Percentiles rank a stretch among this genome's conserved stretches.
These are phyloP conservation scores for Notothenia coriiceps DNA, from an alignment of 2,113 vertebrate genomes.

Conservation along the genomic window DNA sequence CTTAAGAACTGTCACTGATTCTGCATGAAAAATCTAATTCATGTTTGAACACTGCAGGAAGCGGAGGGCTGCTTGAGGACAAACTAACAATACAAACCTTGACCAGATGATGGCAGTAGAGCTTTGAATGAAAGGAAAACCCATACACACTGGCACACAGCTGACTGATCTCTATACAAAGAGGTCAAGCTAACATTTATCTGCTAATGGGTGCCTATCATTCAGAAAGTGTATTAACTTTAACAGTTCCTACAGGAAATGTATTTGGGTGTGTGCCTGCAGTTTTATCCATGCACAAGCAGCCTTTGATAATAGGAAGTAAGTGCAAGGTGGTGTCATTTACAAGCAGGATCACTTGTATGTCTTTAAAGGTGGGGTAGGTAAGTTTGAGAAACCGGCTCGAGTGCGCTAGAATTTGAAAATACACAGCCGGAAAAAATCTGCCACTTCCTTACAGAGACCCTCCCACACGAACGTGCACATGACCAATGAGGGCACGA, in stretches of 20 bases:
- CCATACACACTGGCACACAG: not conserved
- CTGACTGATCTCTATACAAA: not conserved
- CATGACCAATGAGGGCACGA: too few species aligned
- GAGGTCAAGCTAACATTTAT: slow-evolving; percentile 19
- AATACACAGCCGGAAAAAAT: too few species aligned
- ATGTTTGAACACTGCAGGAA: not conserved
- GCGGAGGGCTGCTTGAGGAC: not conserved
- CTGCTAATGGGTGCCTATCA: slow-evolving; percentile 1
- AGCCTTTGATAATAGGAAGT: not conserved
- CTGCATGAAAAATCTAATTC: not conserved
- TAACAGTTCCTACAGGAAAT: not conserved
- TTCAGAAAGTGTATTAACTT: slow-evolving; percentile 3
- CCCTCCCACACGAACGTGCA: too few species aligned
- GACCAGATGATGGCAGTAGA: slow-evolving; percentile 46
- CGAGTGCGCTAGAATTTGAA: too few species aligned
- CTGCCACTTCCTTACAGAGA: too few species aligned
- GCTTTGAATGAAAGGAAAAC: not conserved
- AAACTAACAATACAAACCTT: not conserved
- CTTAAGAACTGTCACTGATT: not conserved
- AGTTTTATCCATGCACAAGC: slow-evolving; percentile 34
- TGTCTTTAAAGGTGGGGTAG: too few species aligned
- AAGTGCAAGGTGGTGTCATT: too few species aligned
- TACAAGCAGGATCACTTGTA: too few species aligned
- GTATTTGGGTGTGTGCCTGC: slow-evolving; percentile 9
- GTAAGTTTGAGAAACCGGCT: too few species aligned